Evolutionary conservation across 2,888 invertebrate genomes (phyloP).

Genomic region (Pinctada fucata): DNA sequence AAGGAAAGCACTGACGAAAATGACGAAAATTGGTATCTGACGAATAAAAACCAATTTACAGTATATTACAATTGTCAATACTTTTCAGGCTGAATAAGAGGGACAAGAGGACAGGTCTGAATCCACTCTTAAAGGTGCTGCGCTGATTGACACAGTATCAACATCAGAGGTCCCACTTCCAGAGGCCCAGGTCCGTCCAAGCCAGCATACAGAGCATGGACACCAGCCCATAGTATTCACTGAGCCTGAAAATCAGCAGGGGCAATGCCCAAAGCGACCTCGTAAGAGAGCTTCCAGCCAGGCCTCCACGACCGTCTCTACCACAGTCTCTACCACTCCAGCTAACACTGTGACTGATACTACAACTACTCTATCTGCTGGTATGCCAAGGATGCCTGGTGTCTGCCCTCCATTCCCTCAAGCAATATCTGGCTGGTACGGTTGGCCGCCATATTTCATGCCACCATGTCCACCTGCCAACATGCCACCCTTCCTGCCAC

Average conservation of each 20-base stretch:
- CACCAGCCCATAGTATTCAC: neutral
- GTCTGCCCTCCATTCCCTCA: neutral
- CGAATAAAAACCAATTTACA: too few species aligned
- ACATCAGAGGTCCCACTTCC: neutral
- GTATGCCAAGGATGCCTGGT: neutral
- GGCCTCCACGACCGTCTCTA: neutral
- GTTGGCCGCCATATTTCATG: conserved; percentile 8
- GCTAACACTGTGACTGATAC: neutral
- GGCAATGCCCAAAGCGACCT: conserved; percentile 3
- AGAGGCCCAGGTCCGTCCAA: neutral
- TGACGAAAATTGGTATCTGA: too few species aligned
- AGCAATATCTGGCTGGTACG: conserved; percentile 3
- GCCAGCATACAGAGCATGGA: neutral
- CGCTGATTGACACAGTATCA: neutral
- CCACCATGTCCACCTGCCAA: neutral
- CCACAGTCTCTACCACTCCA: neutral
- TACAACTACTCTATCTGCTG: neutral
- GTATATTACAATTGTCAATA: neutral
- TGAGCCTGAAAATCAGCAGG: conserved; percentile 3
- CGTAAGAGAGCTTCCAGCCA: neutral
- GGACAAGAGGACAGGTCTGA: neutral
- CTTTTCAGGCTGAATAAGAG: conserved; percentile 4
- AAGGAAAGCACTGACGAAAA: too few species aligned
- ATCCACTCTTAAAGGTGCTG: neutral
- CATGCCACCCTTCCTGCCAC: neutral